Conservation (phyloP, 2,113 vertebrate genomes). For the Garra rufa region DNA sequence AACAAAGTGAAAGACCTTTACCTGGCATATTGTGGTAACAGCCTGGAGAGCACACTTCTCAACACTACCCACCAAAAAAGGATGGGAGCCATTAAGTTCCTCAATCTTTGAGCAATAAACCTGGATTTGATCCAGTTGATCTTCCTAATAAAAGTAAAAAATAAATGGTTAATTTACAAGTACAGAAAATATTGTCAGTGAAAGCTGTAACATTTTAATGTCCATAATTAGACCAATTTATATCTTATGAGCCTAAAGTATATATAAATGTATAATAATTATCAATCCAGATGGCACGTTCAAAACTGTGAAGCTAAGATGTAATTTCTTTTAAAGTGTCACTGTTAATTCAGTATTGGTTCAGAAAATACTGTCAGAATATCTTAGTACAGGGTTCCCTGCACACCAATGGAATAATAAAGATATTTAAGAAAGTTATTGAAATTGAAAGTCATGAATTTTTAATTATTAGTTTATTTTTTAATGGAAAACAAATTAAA, state of each 20-base stretch:
- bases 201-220: neutral
- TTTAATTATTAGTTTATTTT: too few relatives aligned
- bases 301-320: neutral
- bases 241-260: neutral
- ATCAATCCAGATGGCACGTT: neutral
- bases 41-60: slow-evolving; percentile 85
- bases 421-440: neutral
- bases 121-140: slow-evolving; percentile 70
- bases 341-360: neutral
- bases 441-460: too few relatives aligned
- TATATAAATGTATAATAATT: neutral
- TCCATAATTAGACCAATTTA: neutral
- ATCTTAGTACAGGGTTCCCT: neutral
- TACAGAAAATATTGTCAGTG: neutral
- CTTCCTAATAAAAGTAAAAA: slow-evolving; percentile 71
- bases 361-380: neutral
- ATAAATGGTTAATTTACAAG: neutral
- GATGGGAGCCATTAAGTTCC: neutral
- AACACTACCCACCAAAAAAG: slow-evolving; percentile 73
- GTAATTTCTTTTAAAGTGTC: neutral
- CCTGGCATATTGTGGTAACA: slow-evolving; percentile 84
- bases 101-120: slow-evolving; percentile 73
- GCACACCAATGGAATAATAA: neutral
- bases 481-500: too few relatives aligned
- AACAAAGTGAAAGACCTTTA: slow-evolving; percentile 59